Evolutionary conservation across 2,888 invertebrate genomes (phyloP), one percentile per base, ranked within the genome.

Genomic region (Oscheius myriophilus): DNA sequence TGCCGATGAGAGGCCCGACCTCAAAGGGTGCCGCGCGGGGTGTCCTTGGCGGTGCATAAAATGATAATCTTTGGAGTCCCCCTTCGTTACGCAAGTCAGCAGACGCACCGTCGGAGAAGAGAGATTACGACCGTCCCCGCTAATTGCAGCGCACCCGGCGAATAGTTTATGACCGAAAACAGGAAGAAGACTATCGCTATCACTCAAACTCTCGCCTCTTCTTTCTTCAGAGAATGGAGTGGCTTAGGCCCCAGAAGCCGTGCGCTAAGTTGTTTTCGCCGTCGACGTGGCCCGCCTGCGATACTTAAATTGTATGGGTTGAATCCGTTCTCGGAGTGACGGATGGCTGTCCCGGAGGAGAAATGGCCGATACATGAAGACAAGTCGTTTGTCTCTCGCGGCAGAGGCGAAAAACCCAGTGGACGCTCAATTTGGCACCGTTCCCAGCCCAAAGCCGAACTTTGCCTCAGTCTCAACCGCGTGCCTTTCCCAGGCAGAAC

Each of bases 21-120:
- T 43, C 64, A 59, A 65, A 59, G 54, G 59, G 39, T n/a, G 46
- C 64, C 53, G 57, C 67, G 14, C 42, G 53, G 58, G n/a, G 53
- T 65, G 73, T 69, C 73, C 73, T 74, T 74, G 67, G 52, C 71
- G 61, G 61, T 61, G 46, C 61, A 61, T 57, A 71, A 71, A 63
- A 63, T 58, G 54, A 72, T 69, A 69, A 69, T 67, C 69, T 72
- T 46, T 43, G 53, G 51, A 33, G 26, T 18, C n/a, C 18, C 18
- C 42, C 25, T 43, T 26, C 14, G 55, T 72, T 72, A 67, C 70
- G 69, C 65, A 73, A 73, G 61, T 46, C 61, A 49, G 39, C 61
- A 61, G 61, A 21, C 58, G 58, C 58, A 41, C 21, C 42, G 9
- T 23, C 53, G 54, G 33, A 33, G 33, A 33, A 3, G 54, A 54